Evolutionary conservation across 2,797 vertebrate species (phyloP).

Genomic region (Rousettus madagascariensis): DNA sequence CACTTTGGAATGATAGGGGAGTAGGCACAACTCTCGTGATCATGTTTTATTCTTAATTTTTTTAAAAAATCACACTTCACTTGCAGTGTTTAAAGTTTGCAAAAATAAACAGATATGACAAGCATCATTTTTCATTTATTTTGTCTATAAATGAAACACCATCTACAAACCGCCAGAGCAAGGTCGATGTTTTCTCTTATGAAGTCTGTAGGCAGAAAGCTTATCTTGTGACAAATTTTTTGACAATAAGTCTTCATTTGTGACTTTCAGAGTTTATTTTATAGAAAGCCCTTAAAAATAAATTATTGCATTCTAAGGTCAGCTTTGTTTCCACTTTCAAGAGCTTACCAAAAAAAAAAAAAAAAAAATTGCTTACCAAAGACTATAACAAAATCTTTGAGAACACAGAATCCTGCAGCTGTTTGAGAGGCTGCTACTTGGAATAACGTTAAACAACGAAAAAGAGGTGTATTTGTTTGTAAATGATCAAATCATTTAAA

Average conservation of each 20-base stretch:
- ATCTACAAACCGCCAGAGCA: neutral
- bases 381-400: neutral
- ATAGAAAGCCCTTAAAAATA: neutral
- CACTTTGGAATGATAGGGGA: neutral
- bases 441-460: neutral
- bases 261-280: constrained; percentile 40
- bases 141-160: neutral
- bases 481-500: neutral
- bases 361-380: neutral
- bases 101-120: constrained; percentile 22
- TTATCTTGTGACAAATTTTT: constrained; percentile 4
- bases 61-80: neutral
- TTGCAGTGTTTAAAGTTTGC: neutral
- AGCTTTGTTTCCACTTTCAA: neutral
- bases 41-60: neutral
- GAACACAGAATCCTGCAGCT: neutral
- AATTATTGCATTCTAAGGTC: neutral
- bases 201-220: neutral
- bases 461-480: neutral
- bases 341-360: neutral
- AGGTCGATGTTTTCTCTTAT: neutral
- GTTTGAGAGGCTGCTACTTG: neutral
- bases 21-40: neutral
- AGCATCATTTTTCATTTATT: neutral
- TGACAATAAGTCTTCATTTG: neutral